These are phyloP conservation scores for Manis javanica DNA, from an alignment of 2,797 vertebrate species.

Conservation along the genomic window DNA sequence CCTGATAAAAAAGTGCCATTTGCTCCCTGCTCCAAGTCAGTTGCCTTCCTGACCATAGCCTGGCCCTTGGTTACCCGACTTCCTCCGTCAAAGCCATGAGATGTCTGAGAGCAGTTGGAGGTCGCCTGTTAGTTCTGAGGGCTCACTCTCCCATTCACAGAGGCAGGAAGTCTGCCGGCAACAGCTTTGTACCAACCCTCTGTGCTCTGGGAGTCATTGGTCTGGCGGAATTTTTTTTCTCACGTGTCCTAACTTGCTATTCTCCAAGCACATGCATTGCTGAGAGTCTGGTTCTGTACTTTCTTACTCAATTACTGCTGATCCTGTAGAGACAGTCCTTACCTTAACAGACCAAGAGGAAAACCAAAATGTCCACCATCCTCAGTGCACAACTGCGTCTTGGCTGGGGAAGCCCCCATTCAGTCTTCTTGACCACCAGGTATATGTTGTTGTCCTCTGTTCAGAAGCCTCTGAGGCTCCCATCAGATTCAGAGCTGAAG, in stretches of 20 bases:
- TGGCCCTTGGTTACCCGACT: not conserved
- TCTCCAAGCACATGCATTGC: not conserved
- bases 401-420: not conserved
- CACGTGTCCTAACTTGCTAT: not conserved
- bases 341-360: fast-evolving
- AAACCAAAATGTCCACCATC: fast-evolving
- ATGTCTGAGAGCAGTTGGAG: constrained; percentile 44
- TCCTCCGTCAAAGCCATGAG: constrained; percentile 43
- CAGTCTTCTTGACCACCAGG: not conserved
- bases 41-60: not conserved
- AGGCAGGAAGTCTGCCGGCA: not conserved
- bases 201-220: fast-evolving
- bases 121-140: not conserved
- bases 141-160: too few relatives aligned
- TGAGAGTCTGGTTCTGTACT: not conserved
- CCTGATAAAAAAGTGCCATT: not conserved
- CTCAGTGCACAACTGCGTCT: not conserved
- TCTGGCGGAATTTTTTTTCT: not conserved
- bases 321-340: not conserved
- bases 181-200: not conserved
- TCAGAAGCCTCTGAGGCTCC: not conserved
- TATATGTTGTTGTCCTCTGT: not conserved
- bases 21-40: not conserved
- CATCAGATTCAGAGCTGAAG: not conserved
- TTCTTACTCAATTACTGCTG: not conserved